phyloP scores from a whole-genome alignment of 2,113 vertebrate genomes.

The Girardinichthys multiradiatus region DNA sequence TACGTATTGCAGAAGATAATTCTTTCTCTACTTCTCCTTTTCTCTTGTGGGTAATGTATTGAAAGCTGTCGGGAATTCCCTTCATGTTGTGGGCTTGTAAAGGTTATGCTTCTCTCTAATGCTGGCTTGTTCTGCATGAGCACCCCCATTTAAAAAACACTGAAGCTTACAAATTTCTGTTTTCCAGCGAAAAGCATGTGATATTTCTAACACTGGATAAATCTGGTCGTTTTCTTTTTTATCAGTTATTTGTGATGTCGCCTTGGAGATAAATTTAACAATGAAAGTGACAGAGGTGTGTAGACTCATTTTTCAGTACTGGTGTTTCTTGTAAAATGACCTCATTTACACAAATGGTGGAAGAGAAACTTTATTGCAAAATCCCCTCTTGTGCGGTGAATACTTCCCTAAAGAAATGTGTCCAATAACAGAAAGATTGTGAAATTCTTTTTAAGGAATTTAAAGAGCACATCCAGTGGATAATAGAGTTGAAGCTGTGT shows the following conservation, averaged over 20 bases:
- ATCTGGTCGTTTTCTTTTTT: background rate
- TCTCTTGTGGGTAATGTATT: background rate
- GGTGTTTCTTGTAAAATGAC: slow-evolving; percentile 27
- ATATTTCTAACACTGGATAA: background rate
- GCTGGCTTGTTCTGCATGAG: too few relatives aligned
- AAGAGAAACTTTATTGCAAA: slow-evolving; percentile 23
- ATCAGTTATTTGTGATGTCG: background rate
- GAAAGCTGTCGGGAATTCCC: background rate
- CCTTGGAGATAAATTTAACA: background rate
- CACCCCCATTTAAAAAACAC: too few relatives aligned
- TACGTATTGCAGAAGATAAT: background rate
- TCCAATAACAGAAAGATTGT: slow-evolving; percentile 4
- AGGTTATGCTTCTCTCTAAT: background rate
- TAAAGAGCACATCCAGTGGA: background rate
- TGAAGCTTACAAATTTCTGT: too few relatives aligned
- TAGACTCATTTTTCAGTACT: background rate
- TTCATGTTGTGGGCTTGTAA: background rate
- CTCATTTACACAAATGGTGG: slow-evolving; percentile 38
- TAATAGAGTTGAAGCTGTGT: background rate
- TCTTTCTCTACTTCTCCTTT: background rate
- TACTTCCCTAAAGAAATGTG: slow-evolving; percentile 36
- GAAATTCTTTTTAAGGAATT: slow-evolving; percentile 28
- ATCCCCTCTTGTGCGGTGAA: background rate
- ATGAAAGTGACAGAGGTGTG: background rate
- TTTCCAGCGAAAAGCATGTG: too few relatives aligned